Conservation (phyloP, 2,888 invertebrate genomes). For the Platycheirus rosarum region DNA sequence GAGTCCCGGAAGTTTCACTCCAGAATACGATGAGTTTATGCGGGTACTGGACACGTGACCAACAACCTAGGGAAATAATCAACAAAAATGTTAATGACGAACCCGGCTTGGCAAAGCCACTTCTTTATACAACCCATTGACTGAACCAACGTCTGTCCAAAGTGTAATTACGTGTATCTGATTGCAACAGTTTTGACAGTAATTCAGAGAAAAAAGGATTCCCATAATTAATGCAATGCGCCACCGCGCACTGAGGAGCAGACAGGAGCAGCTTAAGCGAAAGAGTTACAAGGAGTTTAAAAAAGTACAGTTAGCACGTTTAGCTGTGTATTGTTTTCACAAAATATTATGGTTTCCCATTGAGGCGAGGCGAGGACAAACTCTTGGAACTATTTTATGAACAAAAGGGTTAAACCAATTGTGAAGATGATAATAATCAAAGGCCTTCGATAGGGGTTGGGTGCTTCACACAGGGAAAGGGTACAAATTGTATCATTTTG, state of each 20-base stretch:
- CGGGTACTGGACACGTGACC: conserved; percentile 76
- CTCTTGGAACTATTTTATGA: conserved; percentile 1
- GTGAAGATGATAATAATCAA: conserved; percentile 51
- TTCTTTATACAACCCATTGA: conserved; percentile 14
- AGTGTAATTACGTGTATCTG: conserved; percentile 76
- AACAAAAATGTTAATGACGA: conserved; percentile 73
- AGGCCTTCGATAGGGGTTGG: conserved; percentile 44
- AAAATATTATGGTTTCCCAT: conserved; percentile 65
- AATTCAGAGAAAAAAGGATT: conserved; percentile 62
- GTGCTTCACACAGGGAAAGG: not conserved
- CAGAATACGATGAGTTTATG: conserved; percentile 75
- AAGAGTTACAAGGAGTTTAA: conserved; percentile 29
- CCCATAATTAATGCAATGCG: conserved; percentile 71
- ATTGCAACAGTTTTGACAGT: conserved; percentile 76
- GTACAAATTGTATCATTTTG: conserved; percentile 38
- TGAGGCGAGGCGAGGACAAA: conserved; percentile 7
- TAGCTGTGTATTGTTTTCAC: conserved; percentile 69
- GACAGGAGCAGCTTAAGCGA: conserved; percentile 2
- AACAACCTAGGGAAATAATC: conserved; percentile 66
- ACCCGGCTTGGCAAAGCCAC: conserved; percentile 29
- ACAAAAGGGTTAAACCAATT: conserved; percentile 67
- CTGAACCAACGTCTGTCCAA: conserved; percentile 48
- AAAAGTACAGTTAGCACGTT: conserved; percentile 61
- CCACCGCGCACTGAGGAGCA: not conserved
- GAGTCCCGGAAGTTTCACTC: conserved; percentile 76